Evolutionary conservation across 1,140 invertebrate genomes (phyloP).

Genomic region (honey bee (Apis mellifera)): DNA sequence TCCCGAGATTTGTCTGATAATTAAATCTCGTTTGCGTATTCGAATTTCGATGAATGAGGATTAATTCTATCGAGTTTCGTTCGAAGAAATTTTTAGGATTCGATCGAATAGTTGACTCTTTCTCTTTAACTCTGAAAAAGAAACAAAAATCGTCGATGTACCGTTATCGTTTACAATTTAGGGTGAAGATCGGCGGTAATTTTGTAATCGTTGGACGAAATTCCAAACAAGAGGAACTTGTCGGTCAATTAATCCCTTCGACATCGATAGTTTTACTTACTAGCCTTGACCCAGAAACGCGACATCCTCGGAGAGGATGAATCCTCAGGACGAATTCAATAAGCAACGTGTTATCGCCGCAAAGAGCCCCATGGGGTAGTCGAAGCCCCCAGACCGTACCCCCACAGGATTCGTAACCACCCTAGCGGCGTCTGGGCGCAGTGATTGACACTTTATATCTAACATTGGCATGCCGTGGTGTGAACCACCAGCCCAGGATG

Average conservation of each 20-base stretch:
- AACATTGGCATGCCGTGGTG: slow-evolving; percentile 70
- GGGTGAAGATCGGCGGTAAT: too few species aligned
- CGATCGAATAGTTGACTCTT: too few species aligned
- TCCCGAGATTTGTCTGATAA: background rate
- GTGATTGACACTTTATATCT: slow-evolving; percentile 80
- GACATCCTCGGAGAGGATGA: slow-evolving; percentile 25
- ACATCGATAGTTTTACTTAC: slow-evolving; percentile 15
- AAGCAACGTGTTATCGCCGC: slow-evolving; percentile 67
- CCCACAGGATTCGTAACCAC: slow-evolving; percentile 48
- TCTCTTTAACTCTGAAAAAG: too few species aligned
- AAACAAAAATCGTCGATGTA: too few species aligned
- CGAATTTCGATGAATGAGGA: background rate
- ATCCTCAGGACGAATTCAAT: slow-evolving; percentile 66
- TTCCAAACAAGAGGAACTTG: background rate
- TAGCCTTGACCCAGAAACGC: slow-evolving; percentile 65
- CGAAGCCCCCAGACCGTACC: slow-evolving; percentile 27
- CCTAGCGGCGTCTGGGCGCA: slow-evolving; percentile 64
- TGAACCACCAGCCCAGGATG: slow-evolving; percentile 66
- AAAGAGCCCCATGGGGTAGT: slow-evolving; percentile 63
- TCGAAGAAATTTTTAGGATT: too few species aligned
- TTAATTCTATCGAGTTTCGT: too few species aligned
- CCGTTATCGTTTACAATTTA: too few species aligned
- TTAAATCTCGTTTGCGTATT: too few species aligned
- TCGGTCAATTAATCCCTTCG: background rate
- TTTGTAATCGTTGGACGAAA: background rate